phyloP scores from a whole-genome alignment of 2,797 vertebrate genomes.

The Sebastes baramenuke region DNA sequence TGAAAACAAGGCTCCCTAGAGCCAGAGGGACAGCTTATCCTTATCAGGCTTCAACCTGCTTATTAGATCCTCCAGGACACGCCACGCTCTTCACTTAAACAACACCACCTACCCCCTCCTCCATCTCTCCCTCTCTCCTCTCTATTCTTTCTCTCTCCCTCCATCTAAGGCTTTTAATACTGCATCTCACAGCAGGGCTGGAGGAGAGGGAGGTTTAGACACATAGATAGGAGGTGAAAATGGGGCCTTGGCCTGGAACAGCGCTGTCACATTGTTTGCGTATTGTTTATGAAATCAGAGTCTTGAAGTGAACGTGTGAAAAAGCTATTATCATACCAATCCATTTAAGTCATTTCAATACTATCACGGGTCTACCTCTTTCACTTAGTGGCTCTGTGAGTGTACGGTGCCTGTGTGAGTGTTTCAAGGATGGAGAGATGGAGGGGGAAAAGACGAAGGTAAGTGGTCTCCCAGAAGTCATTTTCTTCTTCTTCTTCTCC shows the following conservation, averaged over 20 bases:
- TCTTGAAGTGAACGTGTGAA: constrained; percentile 22
- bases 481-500: constrained; percentile 39
- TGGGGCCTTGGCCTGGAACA: constrained; percentile 34
- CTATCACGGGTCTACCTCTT: neutral
- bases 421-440: neutral
- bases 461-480: constrained; percentile 14
- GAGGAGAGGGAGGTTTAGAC: constrained; percentile 43
- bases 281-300: constrained; percentile 51
- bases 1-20: constrained; percentile 74
- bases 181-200: constrained; percentile 47
- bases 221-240: constrained; percentile 58
- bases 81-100: constrained; percentile 75
- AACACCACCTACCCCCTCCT: constrained; percentile 67
- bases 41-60: constrained; percentile 85
- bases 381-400: neutral
- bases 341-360: constrained; percentile 14
- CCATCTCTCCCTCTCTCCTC: constrained; percentile 35
- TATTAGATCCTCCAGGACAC: constrained; percentile 84
- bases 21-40: constrained; percentile 84
- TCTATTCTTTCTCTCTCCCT: constrained; percentile 50
- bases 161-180: constrained; percentile 59
- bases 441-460: neutral
- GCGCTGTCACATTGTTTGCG: constrained; percentile 44
- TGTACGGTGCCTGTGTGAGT: neutral
- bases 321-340: constrained; percentile 35